These are phyloP conservation scores for Gorsachius magnificus DNA, from an alignment of 2,797 vertebrate species.

Conservation along the genomic window DNA sequence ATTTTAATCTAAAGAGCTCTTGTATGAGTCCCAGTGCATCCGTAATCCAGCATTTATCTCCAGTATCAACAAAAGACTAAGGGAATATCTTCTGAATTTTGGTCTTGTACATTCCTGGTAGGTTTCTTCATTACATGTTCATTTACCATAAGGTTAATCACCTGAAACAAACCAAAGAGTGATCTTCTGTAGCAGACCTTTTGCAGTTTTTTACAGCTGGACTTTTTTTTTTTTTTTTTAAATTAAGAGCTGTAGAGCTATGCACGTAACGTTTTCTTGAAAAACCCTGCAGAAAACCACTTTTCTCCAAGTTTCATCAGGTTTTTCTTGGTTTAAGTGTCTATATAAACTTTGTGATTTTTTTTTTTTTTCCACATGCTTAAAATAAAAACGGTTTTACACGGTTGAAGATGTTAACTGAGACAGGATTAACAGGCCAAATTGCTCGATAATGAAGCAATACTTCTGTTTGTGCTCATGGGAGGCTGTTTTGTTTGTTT, in stretches of 20 bases:
- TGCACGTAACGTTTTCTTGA: rapidly evolving
- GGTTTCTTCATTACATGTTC: not conserved
- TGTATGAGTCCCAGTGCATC: not conserved
- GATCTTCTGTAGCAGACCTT: not conserved
- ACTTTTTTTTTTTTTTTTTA: rapidly evolving
- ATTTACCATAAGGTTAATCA: not conserved
- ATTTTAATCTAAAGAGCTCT: constrained; percentile 16
- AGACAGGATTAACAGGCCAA: too few relatives aligned
- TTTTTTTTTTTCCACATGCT: not conserved
- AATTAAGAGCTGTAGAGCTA: not conserved
- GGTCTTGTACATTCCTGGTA: not conserved
- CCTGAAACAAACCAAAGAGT: not conserved
- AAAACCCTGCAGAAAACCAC: not conserved
- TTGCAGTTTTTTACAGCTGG: not conserved
- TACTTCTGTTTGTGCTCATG: not conserved
- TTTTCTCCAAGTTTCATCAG: not conserved
- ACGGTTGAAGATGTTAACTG: not conserved
- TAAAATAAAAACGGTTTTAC: not conserved
- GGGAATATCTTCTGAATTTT: not conserved
- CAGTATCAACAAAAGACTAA: not conserved
- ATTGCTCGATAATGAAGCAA: rapidly evolving
- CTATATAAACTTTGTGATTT: rapidly evolving
- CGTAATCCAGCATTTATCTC: not conserved
- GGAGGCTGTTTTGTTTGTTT: not conserved
- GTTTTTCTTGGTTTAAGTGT: not conserved